These are phyloP conservation scores for Episyrphus balteatus DNA, from an alignment of 1,140 invertebrate genomes.

Conservation along the genomic window DNA sequence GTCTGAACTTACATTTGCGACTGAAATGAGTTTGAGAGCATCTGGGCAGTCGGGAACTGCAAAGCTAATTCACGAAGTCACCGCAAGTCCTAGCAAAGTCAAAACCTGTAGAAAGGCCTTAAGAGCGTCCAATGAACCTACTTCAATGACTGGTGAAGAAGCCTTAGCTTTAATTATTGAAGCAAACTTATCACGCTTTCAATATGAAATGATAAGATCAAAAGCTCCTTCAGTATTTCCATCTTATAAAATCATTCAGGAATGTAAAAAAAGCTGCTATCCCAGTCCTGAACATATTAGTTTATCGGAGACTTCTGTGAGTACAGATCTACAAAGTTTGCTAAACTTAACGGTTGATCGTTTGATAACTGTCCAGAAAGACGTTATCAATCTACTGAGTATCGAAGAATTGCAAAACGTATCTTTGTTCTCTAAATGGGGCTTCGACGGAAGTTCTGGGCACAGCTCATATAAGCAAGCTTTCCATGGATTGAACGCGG, in stretches of 20 bases:
- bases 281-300: neutral
- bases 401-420: neutral
- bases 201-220: neutral
- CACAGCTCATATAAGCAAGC: constrained; percentile 1
- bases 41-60: neutral
- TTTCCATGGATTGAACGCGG: neutral
- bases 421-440: neutral
- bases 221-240: neutral
- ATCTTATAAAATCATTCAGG: neutral
- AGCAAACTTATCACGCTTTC: neutral
- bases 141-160: neutral
- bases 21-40: neutral
- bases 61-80: neutral
- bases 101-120: neutral
- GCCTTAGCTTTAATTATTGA: neutral
- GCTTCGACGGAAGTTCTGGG: neutral
- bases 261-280: neutral
- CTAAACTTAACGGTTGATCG: neutral
- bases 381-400: neutral
- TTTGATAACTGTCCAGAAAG: neutral
- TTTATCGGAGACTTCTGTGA: neutral
- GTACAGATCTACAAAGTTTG: neutral
- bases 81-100: neutral
- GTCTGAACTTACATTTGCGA: neutral
- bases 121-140: neutral